Percentiles rank a stretch among this genome's conserved stretches.
phyloP scores from a whole-genome alignment of 1,140 invertebrate species.

The Bombus waltoni region DNA sequence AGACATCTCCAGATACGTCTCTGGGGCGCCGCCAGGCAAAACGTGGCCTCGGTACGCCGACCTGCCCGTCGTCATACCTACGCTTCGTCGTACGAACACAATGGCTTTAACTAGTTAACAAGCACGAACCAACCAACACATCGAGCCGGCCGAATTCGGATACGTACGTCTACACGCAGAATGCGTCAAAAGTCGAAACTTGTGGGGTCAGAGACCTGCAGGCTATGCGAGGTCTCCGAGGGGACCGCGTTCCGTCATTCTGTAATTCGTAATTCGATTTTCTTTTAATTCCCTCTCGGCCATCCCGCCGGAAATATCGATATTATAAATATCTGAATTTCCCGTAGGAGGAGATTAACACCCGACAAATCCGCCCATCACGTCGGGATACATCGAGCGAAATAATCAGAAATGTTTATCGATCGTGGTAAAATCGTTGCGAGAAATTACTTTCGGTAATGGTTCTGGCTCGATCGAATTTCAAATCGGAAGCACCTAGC shows the following conservation, averaged over 20 bases:
- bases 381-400: not conserved
- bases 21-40: slow-evolving; percentile 33
- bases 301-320: slow-evolving; percentile 1
- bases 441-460: not conserved
- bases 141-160: slow-evolving; percentile 13
- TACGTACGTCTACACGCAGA: slow-evolving; percentile 34
- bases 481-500: too few species aligned
- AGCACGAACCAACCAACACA: slow-evolving; percentile 50
- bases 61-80: not conserved
- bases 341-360: slow-evolving; percentile 1
- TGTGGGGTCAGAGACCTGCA: slow-evolving; percentile 28
- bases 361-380: not conserved
- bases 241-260: not conserved
- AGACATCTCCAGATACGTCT: slow-evolving; percentile 65
- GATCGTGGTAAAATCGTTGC: not conserved
- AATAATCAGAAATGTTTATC: not conserved
- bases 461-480: not conserved
- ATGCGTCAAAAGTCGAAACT: slow-evolving; percentile 63
- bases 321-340: slow-evolving; percentile 34
- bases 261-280: slow-evolving; percentile 36
- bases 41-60: not conserved
- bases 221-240: not conserved
- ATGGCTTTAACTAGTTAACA: slow-evolving; percentile 69
- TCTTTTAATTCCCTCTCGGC: not conserved
- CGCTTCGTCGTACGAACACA: slow-evolving; percentile 54